These are phyloP conservation scores for roundworm (Caenorhabditis elegans) DNA, from an alignment of 1,140 invertebrate genomes.

Conservation along the genomic window WBcel235 BX284606.5:4759501-4760000, in stretches of 20 bases:
- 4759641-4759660: conserved; percentile 17
- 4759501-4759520: conserved; percentile 77
- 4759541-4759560: conserved; percentile 67
- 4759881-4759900: conserved; percentile 7
- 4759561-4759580: conserved; percentile 91
- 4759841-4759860: conserved; percentile 23
- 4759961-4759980: not conserved
- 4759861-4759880: not conserved
- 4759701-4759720: conserved; percentile 43
- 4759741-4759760: conserved; percentile 17
- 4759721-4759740: conserved; percentile 41
- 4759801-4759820: not conserved
- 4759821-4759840: conserved; percentile 3
- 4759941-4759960: conserved; percentile 22
- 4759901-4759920: conserved; percentile 21
- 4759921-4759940: not conserved
- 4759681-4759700: not conserved
- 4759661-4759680: not conserved
- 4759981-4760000: not conserved
- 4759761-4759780: not conserved
- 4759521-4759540: not conserved
- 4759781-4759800: conserved; percentile 32
- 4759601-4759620: conserved; percentile 45
- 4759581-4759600: conserved; percentile 86
- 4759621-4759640: conserved; percentile 40